Conservation (phyloP, 2,113 vertebrate species). For the Micronisus gabar region DNA sequence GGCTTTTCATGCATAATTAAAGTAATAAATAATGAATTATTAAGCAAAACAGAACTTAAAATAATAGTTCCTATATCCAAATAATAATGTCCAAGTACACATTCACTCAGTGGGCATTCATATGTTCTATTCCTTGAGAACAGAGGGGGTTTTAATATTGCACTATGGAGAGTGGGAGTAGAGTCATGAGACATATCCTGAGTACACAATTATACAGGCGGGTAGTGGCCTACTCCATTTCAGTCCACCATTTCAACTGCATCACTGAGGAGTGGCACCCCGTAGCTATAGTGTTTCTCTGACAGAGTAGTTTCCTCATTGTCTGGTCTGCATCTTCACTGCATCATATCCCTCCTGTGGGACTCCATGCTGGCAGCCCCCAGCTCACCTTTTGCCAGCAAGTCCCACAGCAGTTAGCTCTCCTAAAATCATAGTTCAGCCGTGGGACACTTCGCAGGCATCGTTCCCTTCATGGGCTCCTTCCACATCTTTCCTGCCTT, state of each 20-base stretch:
- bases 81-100: background rate
- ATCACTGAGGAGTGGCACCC: background rate
- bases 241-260: background rate
- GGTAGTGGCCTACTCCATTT: background rate
- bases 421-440: background rate
- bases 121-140: background rate
- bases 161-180: rapidly evolving
- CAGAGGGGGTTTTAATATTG: background rate
- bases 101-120: background rate
- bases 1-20: conserved; percentile 43
- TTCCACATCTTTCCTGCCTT: background rate
- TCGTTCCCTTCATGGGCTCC: background rate
- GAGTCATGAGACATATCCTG: background rate
- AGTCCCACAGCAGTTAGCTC: background rate
- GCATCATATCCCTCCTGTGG: background rate
- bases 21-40: conserved; percentile 31
- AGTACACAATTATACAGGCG: background rate
- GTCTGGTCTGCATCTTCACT: background rate
- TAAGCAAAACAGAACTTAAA: conserved; percentile 8
- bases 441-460: rapidly evolving
- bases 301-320: background rate
- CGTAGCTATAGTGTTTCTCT: background rate
- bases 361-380: background rate
- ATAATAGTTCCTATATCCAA: background rate
- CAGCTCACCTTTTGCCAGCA: background rate